A percentile compares a stretch with the other conserved stretches of the same genome.
These are phyloP conservation scores for Australoheros facetus DNA, from an alignment of 2,797 vertebrate species.

Conservation along the genomic window DNA sequence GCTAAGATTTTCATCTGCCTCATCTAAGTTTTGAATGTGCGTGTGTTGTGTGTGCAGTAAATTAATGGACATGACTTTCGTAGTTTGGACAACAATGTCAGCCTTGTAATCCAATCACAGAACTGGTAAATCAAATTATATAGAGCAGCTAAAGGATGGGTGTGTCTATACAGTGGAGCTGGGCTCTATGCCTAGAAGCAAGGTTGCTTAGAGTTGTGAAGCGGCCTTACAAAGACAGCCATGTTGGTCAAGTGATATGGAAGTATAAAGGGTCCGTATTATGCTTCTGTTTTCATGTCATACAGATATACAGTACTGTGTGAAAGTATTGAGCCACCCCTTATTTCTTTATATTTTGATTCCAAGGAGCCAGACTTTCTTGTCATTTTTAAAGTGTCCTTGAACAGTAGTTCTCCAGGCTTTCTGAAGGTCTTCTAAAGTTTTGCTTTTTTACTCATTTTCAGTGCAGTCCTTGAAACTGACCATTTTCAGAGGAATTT, in stretches of 20 bases:
- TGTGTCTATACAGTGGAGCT: slow-evolving; percentile 51
- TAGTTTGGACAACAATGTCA: slow-evolving; percentile 75
- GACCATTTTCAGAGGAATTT: no score
- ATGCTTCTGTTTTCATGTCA: neutral
- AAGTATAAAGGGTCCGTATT: slow-evolving; percentile 7
- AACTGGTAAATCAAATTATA: slow-evolving; percentile 77
- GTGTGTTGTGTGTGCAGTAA: slow-evolving; percentile 19
- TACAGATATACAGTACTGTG: neutral
- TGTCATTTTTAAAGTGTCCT: neutral
- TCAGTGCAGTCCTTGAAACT: no score
- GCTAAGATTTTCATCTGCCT: slow-evolving; percentile 66
- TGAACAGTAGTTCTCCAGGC: fast-evolving
- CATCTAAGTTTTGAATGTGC: slow-evolving; percentile 48
- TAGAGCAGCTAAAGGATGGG: slow-evolving; percentile 68
- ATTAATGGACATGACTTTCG: slow-evolving; percentile 68
- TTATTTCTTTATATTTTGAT: neutral
- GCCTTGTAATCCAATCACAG: slow-evolving; percentile 81
- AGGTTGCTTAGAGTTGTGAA: slow-evolving; percentile 16
- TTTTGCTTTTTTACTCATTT: no score
- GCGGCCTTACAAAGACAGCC: slow-evolving; percentile 5
- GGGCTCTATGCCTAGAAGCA: slow-evolving; percentile 47
- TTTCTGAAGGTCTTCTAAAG: no score
- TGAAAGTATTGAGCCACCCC: neutral
- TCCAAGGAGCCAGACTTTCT: neutral
- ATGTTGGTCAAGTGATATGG: slow-evolving; percentile 20